Base-by-base conservation (phyloP, 2,113 vertebrate genomes). In the Cyprinodon tularosa region DNA sequence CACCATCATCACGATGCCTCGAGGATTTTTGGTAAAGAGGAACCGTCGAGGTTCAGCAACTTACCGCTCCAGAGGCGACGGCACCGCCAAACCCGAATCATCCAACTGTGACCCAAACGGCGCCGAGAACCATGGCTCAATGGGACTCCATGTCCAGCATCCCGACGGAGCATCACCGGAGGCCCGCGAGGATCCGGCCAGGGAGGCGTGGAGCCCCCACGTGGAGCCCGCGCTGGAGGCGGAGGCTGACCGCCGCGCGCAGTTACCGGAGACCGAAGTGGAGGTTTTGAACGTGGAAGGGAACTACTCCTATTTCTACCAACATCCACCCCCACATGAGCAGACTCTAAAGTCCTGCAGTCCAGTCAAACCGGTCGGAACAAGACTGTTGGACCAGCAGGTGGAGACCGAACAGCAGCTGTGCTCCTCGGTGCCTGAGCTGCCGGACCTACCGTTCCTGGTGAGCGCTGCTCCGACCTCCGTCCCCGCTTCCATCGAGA, bases 21-120 rank as follows among this genome's bases (percentile, higher is more conserved):
- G 96, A 77, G 97, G 97, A 57, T 99, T 98, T 82, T 81, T 99
- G 83, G 97, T 99, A 79, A 99, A 99, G 91, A 94, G 97, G 74
- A 96, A 87, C 91, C 94, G 96, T 74, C 81, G 91, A 0, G 94
- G 95, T 39, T 78, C 89, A 6, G 90, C 93, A 37, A 96, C 94
- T 0, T 97, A 97, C 88, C 90, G 97, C 74, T 68, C 89, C 59
- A 91, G 96, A 22, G 38, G 14, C 2, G 66, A 47, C 2, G 44
- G 4, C 68, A 62, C 36, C 2, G 53, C 4, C 66, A 64, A 11
- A 29, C 22, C 78, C 0, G 72, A 10, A 3, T 12, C 62, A 0
- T 6, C 0, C 2, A 29, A 65, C 11, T 17, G 37, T 0, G 59
- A 70, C 70, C 5, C 37, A 36, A 45, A 2, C 59, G 12, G 5